Evolutionary conservation across 1,140 invertebrate genomes (phyloP), one percentile per base, ranked within the genome.

Genomic region (Drosophila kohkoa): DNA sequence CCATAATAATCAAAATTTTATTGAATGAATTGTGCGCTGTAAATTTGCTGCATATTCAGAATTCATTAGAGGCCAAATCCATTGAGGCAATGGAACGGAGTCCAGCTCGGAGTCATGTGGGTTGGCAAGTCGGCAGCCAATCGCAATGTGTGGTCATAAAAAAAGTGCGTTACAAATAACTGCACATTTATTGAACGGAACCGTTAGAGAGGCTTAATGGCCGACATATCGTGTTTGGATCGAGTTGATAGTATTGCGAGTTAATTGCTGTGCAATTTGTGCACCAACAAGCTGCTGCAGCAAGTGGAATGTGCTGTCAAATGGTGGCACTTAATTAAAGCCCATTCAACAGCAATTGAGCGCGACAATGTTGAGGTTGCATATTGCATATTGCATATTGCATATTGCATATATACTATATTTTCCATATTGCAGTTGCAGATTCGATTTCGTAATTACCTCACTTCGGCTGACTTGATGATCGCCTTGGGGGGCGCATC

Each of bases 391-490:
- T 38, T 10, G 35, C 41, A 32, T 32, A 6, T 38, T 10, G 35
- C 41, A 32, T 32, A 3, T 38, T 10, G 30, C 30, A 35, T 25
- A 25, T 25, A 15, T 32, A 13, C 5, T 43, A 41, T 15, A 41
- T 10, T 4, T 38, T 10, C 16, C 30, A 35, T 10, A 15, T 11
- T 43, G 49, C 25, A 15, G 49, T 16, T 60, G 30, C 20, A n/a
- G 38, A 25, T 25, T 25, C 20, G 20, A 25, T 25, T 25, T 52
- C 16, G 5, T 70, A 45, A 55, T 87, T 83, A 92, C 91, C 91
- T 92, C 60, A 92, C 91, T 92, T 91, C 88, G 20, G 91, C 91
- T 7, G 90, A 92, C 59, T 92, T 92, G 73, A 92, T 92, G 62
- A 92, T 86, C 70, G 91, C 91, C 73, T 92, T 92, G 64, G 91